Evolutionary conservation across 2,888 invertebrate species (phyloP).

Genomic region (Coelopa pilipes): DNA sequence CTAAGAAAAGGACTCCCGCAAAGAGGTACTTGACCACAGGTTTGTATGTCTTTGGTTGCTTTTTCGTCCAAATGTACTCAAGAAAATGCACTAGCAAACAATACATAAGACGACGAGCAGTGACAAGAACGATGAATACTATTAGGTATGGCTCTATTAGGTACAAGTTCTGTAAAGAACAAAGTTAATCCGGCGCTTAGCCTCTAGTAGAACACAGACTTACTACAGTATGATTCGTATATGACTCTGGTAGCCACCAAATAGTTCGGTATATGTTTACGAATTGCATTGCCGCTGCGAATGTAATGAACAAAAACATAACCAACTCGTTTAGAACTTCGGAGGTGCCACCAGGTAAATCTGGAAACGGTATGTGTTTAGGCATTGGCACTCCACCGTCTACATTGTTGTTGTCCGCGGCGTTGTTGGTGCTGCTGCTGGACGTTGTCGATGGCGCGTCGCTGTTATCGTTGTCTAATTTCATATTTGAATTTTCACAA

Average conservation of each 20-base stretch:
- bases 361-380: conserved; percentile 85
- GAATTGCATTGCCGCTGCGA: conserved; percentile 88
- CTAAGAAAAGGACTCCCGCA: conserved; percentile 70
- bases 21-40: conserved; percentile 63
- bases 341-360: conserved; percentile 79
- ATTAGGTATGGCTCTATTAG: conserved; percentile 91
- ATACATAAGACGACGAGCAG: conserved; percentile 83
- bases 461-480: conserved; percentile 37
- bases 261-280: conserved; percentile 94
- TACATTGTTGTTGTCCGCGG: not conserved
- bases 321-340: conserved; percentile 87
- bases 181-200: not conserved
- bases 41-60: conserved; percentile 18
- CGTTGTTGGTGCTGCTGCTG: conserved; percentile 25
- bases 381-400: conserved; percentile 61
- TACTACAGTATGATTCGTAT: conserved; percentile 89
- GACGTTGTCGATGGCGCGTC: conserved; percentile 28
- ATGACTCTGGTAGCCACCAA: conserved; percentile 97
- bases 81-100: conserved; percentile 70
- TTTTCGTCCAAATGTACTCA: conserved; percentile 58
- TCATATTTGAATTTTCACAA: conserved; percentile 32
- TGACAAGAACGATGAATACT: conserved; percentile 82
- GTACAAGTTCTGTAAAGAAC: conserved; percentile 84
- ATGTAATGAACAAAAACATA: conserved; percentile 82
- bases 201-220: conserved; percentile 51